phyloP scores from a whole-genome alignment of 30 jellyfish, hydroid and myxozoan species.

The Hydra vulgaris region DNA sequence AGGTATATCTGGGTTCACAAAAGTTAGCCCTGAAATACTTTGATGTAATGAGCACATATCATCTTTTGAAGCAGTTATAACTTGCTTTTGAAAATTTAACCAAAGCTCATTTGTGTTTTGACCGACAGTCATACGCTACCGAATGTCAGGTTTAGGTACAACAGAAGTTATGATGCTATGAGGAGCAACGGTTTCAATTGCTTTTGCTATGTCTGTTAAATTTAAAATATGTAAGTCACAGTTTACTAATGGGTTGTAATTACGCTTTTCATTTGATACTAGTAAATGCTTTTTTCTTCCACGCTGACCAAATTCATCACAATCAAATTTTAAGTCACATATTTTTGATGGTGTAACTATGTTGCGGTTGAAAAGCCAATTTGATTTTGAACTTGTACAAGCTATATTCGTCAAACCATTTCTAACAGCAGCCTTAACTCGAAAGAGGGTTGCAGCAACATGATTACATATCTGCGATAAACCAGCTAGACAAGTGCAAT shows the following conservation, averaged over 20 bases:
- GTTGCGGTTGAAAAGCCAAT: slow-evolving; percentile 31
- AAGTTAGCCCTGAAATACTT: slow-evolving; percentile 24
- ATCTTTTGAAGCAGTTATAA: slow-evolving; percentile 38
- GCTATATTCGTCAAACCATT: slow-evolving; percentile 39
- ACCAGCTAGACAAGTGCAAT: slow-evolving; percentile 63
- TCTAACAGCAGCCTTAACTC: slow-evolving; percentile 38
- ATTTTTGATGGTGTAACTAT: slow-evolving; percentile 18
- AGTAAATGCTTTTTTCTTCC: slow-evolving; percentile 11
- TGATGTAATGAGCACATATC: slow-evolving; percentile 20
- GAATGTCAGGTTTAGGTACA: not conserved
- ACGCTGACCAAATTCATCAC: slow-evolving; percentile 31
- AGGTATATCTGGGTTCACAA: slow-evolving; percentile 42
- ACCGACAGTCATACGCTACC: slow-evolving; percentile 16
- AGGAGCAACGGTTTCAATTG: slow-evolving; percentile 7
- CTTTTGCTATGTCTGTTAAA: slow-evolving; percentile 21
- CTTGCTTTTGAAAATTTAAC: slow-evolving; percentile 23
- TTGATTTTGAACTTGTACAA: slow-evolving; percentile 9
- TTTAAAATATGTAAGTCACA: not conserved
- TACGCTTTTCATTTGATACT: slow-evolving; percentile 12
- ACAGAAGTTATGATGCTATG: slow-evolving; percentile 36
- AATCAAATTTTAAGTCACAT: slow-evolving; percentile 6
- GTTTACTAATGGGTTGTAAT: slow-evolving; percentile 17
- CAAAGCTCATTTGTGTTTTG: slow-evolving; percentile 27
- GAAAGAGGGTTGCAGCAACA: slow-evolving; percentile 49
- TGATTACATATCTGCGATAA: slow-evolving; percentile 44